Conservation (phyloP, 2,888 invertebrate genomes). For the Peribatodes rhomboidaria region DNA sequence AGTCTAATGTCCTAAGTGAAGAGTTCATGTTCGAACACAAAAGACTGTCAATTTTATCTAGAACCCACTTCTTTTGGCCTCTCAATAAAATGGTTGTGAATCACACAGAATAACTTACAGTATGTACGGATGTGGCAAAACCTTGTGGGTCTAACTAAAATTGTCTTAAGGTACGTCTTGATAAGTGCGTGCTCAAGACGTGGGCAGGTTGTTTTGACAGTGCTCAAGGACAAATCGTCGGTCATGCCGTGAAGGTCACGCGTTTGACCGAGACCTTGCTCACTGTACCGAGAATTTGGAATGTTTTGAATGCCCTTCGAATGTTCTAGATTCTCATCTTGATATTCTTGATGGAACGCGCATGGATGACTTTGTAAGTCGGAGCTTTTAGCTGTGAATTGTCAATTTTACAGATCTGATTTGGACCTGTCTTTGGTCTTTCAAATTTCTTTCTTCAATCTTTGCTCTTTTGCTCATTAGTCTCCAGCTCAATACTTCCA, state of each 20-base stretch:
- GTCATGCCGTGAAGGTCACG: conserved; percentile 56
- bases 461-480: too few relatives aligned
- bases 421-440: background rate
- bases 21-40: conserved; percentile 59
- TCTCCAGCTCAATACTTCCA: too few relatives aligned
- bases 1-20: conserved; percentile 51
- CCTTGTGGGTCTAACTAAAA: conserved; percentile 39
- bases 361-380: background rate
- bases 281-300: conserved; percentile 43
- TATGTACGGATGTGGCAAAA: conserved; percentile 2
- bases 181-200: conserved; percentile 51
- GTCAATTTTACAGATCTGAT: background rate
- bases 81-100: conserved; percentile 5
- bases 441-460: too few relatives aligned
- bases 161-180: conserved; percentile 4
- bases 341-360: background rate
- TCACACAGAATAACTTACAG: conserved; percentile 6
- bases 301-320: conserved; percentile 17
- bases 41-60: conserved; percentile 36
- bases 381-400: background rate
- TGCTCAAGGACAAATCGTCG: conserved; percentile 58
- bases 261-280: conserved; percentile 38
- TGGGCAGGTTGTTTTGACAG: conserved; percentile 58
- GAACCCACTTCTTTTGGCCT: conserved; percentile 9
- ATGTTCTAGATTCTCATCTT: conserved; percentile 12